A percentile compares a stretch with the other conserved stretches of the same genome.
Conservation (phyloP, 2,888 invertebrate species). For the Leucoptera coffeella region DNA sequence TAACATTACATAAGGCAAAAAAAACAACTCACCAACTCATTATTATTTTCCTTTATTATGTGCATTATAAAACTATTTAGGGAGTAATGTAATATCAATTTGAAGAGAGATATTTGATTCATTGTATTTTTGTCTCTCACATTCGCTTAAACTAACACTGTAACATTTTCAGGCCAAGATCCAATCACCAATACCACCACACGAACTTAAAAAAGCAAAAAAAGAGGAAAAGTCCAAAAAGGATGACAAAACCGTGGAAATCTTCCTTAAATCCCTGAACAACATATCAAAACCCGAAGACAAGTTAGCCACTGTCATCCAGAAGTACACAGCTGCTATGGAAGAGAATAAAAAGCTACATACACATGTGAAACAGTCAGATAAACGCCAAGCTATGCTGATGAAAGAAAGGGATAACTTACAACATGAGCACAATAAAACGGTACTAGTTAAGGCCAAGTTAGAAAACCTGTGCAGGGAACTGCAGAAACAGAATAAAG, state of each 20-base stretch:
- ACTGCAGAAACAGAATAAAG: conserved; percentile 87
- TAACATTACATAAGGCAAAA: too few species aligned
- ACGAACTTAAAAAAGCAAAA: conserved; percentile 23
- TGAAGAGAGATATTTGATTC: too few species aligned
- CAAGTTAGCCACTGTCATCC: conserved; percentile 62
- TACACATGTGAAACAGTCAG: conserved; percentile 51
- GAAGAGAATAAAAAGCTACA: conserved; percentile 64
- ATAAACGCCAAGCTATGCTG: conserved; percentile 53
- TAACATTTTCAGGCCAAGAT: too few species aligned
- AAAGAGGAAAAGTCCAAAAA: conserved; percentile 32
- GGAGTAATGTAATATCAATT: too few species aligned
- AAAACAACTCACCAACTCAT: too few species aligned
- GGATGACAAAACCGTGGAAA: conserved; percentile 59
- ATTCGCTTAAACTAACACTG: neutral
- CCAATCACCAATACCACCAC: conserved; percentile 73
- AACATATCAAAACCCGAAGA: conserved; percentile 57
- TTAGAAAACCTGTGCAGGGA: conserved; percentile 88
- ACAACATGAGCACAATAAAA: conserved; percentile 77
- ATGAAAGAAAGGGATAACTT: conserved; percentile 75
- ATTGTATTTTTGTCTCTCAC: too few species aligned
- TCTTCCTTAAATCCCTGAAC: conserved; percentile 59
- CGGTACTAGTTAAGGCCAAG: conserved; percentile 73
- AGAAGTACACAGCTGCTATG: conserved; percentile 69
- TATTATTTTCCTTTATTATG: too few species aligned
- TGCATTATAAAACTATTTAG: too few species aligned